These are phyloP conservation scores for Porphyrio hochstetteri DNA, from an alignment of 2,113 vertebrate genomes.

Conservation along the genomic window DNA sequence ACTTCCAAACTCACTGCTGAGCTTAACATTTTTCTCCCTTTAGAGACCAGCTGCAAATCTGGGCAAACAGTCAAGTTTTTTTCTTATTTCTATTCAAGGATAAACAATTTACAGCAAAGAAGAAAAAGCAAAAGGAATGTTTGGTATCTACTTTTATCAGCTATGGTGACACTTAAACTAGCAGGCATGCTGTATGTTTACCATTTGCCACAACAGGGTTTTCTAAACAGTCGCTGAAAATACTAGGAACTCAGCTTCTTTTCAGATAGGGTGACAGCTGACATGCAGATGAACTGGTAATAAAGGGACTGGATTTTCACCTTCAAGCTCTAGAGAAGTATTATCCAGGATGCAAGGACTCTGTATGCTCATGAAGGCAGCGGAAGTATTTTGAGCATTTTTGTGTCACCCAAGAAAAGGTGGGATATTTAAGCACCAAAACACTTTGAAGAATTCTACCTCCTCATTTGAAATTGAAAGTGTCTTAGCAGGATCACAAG, in stretches of 20 bases:
- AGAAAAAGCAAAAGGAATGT: background rate
- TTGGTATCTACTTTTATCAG: background rate
- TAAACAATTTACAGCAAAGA: background rate
- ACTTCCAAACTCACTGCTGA: background rate
- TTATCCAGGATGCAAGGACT: background rate
- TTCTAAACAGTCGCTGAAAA: background rate
- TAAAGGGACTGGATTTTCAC: background rate
- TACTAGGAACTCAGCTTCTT: background rate
- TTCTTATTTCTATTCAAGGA: slow-evolving; percentile 11
- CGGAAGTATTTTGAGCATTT: background rate
- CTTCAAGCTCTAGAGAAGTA: background rate
- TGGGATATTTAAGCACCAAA: background rate
- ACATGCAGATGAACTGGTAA: background rate
- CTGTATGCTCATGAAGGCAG: rapidly evolving
- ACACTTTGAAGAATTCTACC: background rate
- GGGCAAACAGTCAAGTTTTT: slow-evolving; percentile 38
- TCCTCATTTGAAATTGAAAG: background rate
- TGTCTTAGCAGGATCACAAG: background rate
- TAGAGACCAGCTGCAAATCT: slow-evolving; percentile 42
- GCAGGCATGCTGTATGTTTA: background rate
- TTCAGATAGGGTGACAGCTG: background rate
- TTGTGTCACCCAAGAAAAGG: background rate
- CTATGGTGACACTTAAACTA: background rate
- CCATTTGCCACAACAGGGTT: background rate
- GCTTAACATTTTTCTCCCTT: slow-evolving; percentile 2